phyloP scores from a whole-genome alignment of 2,888 invertebrate species.

The Pelosia muscerda region DNA sequence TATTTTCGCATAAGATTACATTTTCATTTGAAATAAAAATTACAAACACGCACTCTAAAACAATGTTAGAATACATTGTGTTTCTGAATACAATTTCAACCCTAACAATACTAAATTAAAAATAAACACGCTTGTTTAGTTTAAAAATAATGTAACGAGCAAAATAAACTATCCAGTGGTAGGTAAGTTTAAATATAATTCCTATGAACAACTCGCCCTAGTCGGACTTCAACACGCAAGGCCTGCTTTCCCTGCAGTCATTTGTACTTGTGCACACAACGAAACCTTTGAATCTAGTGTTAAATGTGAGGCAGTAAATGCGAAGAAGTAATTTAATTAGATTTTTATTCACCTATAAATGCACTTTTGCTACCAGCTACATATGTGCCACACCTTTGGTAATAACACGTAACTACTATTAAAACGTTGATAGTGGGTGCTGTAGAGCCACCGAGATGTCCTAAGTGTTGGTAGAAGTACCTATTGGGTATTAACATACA shows the following conservation, averaged over 20 bases:
- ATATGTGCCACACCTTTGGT: not conserved
- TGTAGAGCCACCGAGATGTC: too few species aligned
- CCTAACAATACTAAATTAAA: slow-evolving; percentile 6
- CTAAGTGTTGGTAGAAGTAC: too few species aligned
- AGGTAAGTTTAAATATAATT: slow-evolving; percentile 32
- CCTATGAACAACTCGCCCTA: slow-evolving; percentile 14
- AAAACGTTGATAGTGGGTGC: too few species aligned
- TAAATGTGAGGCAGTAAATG: slow-evolving; percentile 26
- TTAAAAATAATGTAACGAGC: not conserved
- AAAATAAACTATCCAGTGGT: slow-evolving; percentile 6
- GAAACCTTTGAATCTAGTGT: slow-evolving; percentile 37
- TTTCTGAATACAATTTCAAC: not conserved
- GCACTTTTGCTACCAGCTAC: not conserved
- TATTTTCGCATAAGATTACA: not conserved
- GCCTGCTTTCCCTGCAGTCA: slow-evolving; percentile 39
- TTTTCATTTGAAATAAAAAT: not conserved
- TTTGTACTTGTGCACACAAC: slow-evolving; percentile 44
- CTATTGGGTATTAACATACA: too few species aligned
- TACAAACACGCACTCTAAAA: not conserved
- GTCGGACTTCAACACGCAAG: slow-evolving; percentile 42
- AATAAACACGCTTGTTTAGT: not conserved
- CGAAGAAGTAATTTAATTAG: slow-evolving; percentile 27
- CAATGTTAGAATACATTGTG: not conserved
- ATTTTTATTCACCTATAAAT: not conserved
- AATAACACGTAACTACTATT: not conserved